Percentiles rank a stretch among this genome's conserved stretches.
Evolutionary conservation across 2,888 invertebrate genomes (phyloP).

Genomic region (Sminthurinus aureus): DNA sequence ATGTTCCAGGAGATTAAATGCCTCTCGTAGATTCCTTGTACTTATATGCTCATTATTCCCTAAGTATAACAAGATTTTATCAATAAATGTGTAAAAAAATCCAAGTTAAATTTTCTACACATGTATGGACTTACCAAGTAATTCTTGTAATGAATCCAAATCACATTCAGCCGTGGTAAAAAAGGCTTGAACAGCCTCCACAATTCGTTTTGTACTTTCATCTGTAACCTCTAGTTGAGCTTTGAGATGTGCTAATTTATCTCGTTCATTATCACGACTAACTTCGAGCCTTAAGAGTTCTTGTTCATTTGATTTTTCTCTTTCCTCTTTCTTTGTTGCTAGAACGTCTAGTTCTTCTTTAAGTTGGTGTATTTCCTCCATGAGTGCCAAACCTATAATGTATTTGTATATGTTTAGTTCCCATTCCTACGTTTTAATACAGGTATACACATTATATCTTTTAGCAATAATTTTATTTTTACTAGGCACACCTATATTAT

Average conservation of each 20-base stretch:
- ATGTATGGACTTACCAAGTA: constrained; percentile 24
- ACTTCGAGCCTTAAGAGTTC: constrained; percentile 7
- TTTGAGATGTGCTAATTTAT: constrained; percentile 14
- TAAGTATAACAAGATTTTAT: no score
- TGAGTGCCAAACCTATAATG: constrained; percentile 4
- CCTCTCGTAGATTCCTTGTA: constrained; percentile 6
- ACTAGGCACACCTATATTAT: no score
- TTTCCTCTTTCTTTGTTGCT: no score
- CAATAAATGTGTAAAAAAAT: neutral
- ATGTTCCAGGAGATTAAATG: constrained; percentile 40
- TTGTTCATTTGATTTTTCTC: neutral
- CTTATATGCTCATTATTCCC: constrained; percentile 12
- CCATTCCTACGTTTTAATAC: no score
- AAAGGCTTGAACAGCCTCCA: constrained; percentile 24
- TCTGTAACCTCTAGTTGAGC: constrained; percentile 26
- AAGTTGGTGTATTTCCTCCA: constrained; percentile 29
- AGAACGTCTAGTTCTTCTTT: constrained; percentile 24
- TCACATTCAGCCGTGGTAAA: constrained; percentile 31
- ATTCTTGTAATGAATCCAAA: neutral
- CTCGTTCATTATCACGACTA: constrained; percentile 15
- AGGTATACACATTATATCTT: no score
- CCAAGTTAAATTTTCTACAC: neutral
- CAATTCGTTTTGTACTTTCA: constrained; percentile 8
- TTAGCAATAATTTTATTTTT: no score
- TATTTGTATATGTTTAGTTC: no score